phyloP scores from a whole-genome alignment of 2,113 vertebrate genomes.

The Ceuthmochares aereus region DNA sequence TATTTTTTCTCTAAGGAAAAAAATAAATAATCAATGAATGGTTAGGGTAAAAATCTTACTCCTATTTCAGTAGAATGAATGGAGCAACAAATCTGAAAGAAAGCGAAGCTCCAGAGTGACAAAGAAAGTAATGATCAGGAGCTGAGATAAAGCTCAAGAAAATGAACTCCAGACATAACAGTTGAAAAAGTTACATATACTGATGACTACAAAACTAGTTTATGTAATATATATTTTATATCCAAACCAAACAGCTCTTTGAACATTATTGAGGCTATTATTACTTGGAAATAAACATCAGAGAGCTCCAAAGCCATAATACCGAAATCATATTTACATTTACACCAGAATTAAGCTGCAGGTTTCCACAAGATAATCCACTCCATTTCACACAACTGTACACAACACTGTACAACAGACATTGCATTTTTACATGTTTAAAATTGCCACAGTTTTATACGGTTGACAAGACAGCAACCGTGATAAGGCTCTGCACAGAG shows the following conservation, averaged over 20 bases:
- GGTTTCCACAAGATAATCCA: background rate
- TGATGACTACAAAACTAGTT: constrained; percentile 13
- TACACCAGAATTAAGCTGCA: constrained; percentile 13
- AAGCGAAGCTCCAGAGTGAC: constrained; percentile 37
- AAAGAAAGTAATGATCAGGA: constrained; percentile 34
- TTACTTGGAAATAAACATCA: constrained; percentile 59
- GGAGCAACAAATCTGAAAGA: constrained; percentile 4
- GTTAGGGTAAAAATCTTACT: background rate
- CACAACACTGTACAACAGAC: background rate
- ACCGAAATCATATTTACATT: background rate
- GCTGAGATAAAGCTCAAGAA: constrained; percentile 51
- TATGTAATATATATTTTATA: constrained; percentile 21
- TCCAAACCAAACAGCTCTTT: constrained; percentile 52
- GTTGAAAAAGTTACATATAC: background rate
- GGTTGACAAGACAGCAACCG: background rate
- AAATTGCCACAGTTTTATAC: fast-evolving
- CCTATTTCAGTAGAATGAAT: constrained; percentile 20
- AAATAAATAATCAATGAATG: background rate
- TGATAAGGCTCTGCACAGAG: background rate
- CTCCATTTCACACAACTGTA: background rate
- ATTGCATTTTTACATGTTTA: background rate
- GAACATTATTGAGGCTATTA: constrained; percentile 44
- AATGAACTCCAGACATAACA: constrained; percentile 27
- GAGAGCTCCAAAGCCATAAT: constrained; percentile 27
- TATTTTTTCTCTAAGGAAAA: background rate